A percentile compares a stretch with the other conserved stretches of the same genome.
These are phyloP conservation scores for Dasypogon diadema DNA, from an alignment of 2,888 invertebrate genomes.

Conservation along the genomic window DNA sequence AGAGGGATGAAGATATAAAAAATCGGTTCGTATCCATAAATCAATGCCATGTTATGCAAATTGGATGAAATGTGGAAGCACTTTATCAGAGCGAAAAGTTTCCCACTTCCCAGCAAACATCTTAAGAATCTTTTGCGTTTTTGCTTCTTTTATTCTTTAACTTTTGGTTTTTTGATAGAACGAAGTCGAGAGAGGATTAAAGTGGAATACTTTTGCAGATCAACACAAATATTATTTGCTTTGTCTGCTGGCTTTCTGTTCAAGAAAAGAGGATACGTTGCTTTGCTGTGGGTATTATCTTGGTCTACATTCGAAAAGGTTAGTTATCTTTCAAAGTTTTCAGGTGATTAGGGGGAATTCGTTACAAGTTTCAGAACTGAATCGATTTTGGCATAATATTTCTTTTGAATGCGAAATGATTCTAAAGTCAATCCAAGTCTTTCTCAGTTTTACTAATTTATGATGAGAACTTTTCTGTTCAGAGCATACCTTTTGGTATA, in stretches of 20 bases:
- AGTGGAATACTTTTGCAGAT: no score
- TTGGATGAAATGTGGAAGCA: conserved; percentile 50
- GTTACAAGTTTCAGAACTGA: no score
- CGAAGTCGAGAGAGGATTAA: background rate
- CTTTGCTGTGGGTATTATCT: background rate
- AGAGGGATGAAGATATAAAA: background rate
- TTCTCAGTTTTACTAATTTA: no score
- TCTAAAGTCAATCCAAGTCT: no score
- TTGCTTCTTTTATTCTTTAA: background rate
- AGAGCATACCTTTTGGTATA: no score
- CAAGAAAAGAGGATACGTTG: no score
- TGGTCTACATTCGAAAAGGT: background rate
- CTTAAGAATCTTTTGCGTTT: background rate
- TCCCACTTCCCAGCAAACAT: conserved; percentile 30
- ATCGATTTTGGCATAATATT: no score
- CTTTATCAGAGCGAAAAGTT: conserved; percentile 47
- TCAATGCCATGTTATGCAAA: conserved; percentile 52
- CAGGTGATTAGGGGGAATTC: no score
- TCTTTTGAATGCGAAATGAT: no score
- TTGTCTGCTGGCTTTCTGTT: no score
- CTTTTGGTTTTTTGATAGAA: background rate
- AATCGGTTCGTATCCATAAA: conserved; percentile 50
- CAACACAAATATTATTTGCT: no score
- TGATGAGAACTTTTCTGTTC: no score
- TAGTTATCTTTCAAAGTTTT: background rate